Conservation (phyloP, 2,113 vertebrate species). For the Heteronetta atricapilla region DNA sequence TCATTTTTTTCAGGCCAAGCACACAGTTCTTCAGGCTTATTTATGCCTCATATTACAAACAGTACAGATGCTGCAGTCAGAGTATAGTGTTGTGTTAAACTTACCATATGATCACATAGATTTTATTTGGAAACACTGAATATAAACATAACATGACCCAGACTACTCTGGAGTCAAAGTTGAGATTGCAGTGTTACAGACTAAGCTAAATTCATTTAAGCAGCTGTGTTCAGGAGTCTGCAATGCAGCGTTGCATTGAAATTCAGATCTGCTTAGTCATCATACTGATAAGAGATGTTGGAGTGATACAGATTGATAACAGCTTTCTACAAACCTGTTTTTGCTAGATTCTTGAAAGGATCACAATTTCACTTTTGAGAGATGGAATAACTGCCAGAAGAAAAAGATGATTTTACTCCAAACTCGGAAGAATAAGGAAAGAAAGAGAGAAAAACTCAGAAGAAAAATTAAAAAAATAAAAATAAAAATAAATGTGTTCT, state of each 20-base stretch:
- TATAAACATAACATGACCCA: neutral
- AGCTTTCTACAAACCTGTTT: neutral
- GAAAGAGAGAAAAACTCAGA: neutral
- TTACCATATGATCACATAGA: neutral
- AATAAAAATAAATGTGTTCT: neutral
- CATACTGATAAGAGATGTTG: neutral
- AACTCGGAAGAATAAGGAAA: neutral
- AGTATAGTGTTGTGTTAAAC: neutral
- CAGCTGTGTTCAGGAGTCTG: neutral
- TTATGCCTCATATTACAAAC: neutral
- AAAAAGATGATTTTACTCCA: neutral
- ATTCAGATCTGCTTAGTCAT: slow-evolving; percentile 43
- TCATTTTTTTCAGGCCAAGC: neutral
- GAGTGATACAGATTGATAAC: neutral
- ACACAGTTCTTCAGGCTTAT: neutral
- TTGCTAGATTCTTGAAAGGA: neutral
- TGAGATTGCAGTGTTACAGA: neutral
- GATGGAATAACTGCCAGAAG: neutral
- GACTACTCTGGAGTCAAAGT: neutral
- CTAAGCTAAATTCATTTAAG: neutral
- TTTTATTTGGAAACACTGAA: slow-evolving; percentile 5
- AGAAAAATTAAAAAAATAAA: neutral
- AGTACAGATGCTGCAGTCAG: neutral
- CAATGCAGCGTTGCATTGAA: slow-evolving; percentile 15
- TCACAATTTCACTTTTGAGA: neutral